Evolutionary conservation across 64 coral and sea anemone genomes (phyloP).

Genomic region (Stichodactyla mertensii): DNA sequence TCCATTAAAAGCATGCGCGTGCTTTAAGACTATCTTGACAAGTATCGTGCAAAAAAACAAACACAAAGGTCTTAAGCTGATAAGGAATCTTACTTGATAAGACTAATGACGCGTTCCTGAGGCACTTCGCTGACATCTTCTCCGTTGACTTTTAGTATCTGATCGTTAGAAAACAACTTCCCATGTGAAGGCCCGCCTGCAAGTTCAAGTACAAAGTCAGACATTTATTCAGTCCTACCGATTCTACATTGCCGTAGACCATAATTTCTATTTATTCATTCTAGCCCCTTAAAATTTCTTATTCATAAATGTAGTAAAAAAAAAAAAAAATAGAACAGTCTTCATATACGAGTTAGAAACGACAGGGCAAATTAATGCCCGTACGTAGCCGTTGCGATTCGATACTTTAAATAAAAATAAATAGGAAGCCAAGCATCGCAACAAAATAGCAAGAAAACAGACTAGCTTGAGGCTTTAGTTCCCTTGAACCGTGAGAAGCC

Average conservation of each 20-base stretch:
- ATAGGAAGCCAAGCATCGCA: too few species aligned
- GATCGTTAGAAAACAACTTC: conserved; percentile 85
- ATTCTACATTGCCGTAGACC: background rate
- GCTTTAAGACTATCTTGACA: background rate
- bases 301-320: too few species aligned
- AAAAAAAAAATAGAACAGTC: too few species aligned
- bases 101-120: conserved; percentile 79
- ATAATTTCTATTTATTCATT: too few species aligned
- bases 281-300: too few species aligned
- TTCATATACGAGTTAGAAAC: too few species aligned
- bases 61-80: background rate
- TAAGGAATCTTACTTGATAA: conserved; percentile 75
- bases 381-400: too few species aligned
- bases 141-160: conserved; percentile 89
- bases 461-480: too few species aligned
- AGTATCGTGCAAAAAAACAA: background rate
- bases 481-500: too few species aligned
- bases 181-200: conserved; percentile 86
- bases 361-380: too few species aligned
- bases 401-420: too few species aligned
- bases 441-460: too few species aligned
- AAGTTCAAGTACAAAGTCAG: background rate
- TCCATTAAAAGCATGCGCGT: background rate
- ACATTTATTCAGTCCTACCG: background rate
- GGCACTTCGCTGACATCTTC: conserved; percentile 69